These are phyloP conservation scores for Peromyscus nudipes DNA, from an alignment of 2,797 vertebrate genomes.

Conservation along the genomic window DNA sequence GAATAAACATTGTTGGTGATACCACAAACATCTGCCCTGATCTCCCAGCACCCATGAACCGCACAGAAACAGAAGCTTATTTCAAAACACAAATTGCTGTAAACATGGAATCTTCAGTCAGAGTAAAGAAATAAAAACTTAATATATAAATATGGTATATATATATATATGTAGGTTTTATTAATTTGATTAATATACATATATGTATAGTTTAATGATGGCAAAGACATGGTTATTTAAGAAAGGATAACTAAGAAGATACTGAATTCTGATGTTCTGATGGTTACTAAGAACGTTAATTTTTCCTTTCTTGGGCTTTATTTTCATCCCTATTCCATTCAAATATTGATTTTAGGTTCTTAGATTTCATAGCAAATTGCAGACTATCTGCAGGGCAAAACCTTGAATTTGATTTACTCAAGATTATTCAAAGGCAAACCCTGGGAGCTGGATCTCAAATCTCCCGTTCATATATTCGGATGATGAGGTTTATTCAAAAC, in stretches of 20 bases:
- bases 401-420: constrained; percentile 66
- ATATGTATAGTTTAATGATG: constrained; percentile 14
- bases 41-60: background rate
- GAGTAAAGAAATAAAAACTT: background rate
- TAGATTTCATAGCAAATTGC: constrained; percentile 62
- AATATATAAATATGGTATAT: too few species aligned
- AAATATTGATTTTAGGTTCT: constrained; percentile 7
- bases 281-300: constrained; percentile 44
- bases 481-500: constrained; percentile 67
- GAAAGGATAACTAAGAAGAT: background rate
- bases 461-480: constrained; percentile 18
- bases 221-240: background rate
- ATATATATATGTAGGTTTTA: background rate
- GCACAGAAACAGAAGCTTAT: background rate
- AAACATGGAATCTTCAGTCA: background rate
- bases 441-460: constrained; percentile 50
- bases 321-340: background rate
- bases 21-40: background rate
- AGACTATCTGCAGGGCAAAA: constrained; percentile 66
- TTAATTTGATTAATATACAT: background rate
- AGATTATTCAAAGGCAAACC: constrained; percentile 61
- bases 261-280: background rate
- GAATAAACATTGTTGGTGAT: background rate
- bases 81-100: background rate
- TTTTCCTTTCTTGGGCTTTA: background rate